phyloP scores from a whole-genome alignment of 2,888 invertebrate species.

The Ophonus ardosiacus region DNA sequence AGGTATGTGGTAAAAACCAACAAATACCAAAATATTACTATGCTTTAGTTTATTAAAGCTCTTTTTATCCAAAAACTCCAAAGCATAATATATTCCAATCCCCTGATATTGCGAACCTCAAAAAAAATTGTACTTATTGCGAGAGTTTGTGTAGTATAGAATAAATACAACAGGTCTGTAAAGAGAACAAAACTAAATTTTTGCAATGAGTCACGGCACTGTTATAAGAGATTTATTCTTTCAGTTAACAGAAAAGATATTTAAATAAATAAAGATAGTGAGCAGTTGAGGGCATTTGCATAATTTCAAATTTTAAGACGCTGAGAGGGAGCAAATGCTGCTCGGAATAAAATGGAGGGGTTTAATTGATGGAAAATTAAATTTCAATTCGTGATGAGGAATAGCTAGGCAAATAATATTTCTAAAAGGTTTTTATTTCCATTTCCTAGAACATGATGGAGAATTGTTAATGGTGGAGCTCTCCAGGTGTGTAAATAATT shows the following conservation, averaged over 20 bases:
- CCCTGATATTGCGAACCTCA: no score
- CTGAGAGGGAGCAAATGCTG: constrained; percentile 36
- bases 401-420: constrained; percentile 15
- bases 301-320: constrained; percentile 63
- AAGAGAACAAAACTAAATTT: no score
- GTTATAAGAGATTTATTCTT: no score
- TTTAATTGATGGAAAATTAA: constrained; percentile 38
- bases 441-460: background rate
- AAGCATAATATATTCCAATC: no score
- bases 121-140: no score
- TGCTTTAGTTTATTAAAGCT: no score
- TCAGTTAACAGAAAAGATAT: constrained; percentile 41
- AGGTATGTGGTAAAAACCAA: no score
- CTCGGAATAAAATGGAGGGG: constrained; percentile 44
- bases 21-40: no score
- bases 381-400: constrained; percentile 29
- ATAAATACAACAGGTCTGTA: no score
- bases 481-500: constrained; percentile 40
- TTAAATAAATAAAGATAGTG: constrained; percentile 49
- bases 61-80: no score
- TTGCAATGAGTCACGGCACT: no score
- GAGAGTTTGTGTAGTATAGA: no score
- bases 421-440: constrained; percentile 16
- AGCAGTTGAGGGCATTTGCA: constrained; percentile 59
- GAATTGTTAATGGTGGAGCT: constrained; percentile 31